phyloP scores from a whole-genome alignment of 2,113 vertebrate species.

The Stomatorhinus ivindoensis region DNA sequence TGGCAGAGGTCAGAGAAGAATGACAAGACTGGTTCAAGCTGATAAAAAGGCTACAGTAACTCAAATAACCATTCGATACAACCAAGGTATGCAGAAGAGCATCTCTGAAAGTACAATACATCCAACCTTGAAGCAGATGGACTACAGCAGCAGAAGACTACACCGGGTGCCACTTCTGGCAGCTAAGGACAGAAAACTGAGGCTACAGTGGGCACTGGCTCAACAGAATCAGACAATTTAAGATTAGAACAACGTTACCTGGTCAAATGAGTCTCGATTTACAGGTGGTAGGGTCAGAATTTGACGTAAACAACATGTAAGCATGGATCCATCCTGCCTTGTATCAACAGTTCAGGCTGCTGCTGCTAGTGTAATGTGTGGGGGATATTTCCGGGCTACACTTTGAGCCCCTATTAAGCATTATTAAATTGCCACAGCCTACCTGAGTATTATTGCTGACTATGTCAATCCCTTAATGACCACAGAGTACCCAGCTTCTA shows the following conservation, averaged over 20 bases:
- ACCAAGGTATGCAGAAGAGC: neutral
- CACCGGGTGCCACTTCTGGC: neutral
- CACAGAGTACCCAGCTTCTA: neutral
- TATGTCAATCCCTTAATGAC: too few species aligned
- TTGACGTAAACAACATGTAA: neutral
- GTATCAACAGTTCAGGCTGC: neutral
- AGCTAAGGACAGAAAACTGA: neutral
- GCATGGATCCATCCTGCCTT: neutral
- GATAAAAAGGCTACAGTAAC: neutral
- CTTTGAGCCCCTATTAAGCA: neutral
- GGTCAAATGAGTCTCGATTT: neutral
- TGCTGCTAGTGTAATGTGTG: neutral
- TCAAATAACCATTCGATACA: neutral
- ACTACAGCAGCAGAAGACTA: neutral
- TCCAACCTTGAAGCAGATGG: neutral
- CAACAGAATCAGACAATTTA: neutral
- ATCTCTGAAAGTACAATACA: neutral
- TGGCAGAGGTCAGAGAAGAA: neutral
- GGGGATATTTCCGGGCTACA: neutral
- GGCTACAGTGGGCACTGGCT: neutral
- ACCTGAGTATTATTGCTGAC: neutral
- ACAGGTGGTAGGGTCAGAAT: neutral
- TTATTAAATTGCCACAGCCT: neutral
- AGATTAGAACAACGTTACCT: neutral
- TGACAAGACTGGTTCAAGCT: neutral